These are phyloP conservation scores for Xiphydria camelus DNA, from an alignment of 2,888 invertebrate genomes.

Conservation along the genomic window DNA sequence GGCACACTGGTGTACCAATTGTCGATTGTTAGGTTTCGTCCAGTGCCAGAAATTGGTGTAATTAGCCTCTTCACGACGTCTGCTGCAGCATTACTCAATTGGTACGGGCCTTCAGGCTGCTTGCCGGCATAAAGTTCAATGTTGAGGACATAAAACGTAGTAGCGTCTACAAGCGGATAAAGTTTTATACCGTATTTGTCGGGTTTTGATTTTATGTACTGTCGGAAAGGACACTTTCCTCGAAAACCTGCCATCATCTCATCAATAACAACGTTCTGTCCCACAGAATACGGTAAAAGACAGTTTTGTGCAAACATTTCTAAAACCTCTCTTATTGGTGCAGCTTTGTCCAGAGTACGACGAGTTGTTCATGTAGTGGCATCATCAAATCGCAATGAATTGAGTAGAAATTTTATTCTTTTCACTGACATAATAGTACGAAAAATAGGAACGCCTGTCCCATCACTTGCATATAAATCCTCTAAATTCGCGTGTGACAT, in stretches of 20 bases:
- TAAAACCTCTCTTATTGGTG: too few species aligned
- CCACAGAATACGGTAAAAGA: slow-evolving; percentile 6
- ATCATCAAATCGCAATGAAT: slow-evolving; percentile 11
- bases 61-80: slow-evolving; percentile 29
- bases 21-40: too few species aligned
- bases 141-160: slow-evolving; percentile 28
- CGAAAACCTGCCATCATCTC: slow-evolving; percentile 1
- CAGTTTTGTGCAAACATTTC: slow-evolving; percentile 8
- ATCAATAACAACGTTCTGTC: slow-evolving; percentile 5
- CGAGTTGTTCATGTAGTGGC: slow-evolving; percentile 12
- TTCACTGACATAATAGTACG: slow-evolving; percentile 2
- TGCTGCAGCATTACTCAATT: slow-evolving; percentile 31
- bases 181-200: slow-evolving; percentile 3
- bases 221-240: too few species aligned
- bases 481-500: slow-evolving; percentile 1
- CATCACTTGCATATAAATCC: slow-evolving; percentile 3
- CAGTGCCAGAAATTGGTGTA: slow-evolving; percentile 27
- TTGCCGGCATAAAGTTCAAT: slow-evolving; percentile 33
- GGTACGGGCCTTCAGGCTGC: slow-evolving; percentile 34
- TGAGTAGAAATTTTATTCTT: slow-evolving; percentile 4
- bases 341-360: slow-evolving; percentile 9
- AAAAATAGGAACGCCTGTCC: slow-evolving; percentile 3
- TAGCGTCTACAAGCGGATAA: slow-evolving; percentile 4
- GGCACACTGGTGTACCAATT: slow-evolving; percentile 39
- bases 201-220: too few species aligned